A percentile compares a stretch with the other conserved stretches of the same genome.
Evolutionary conservation across 2,888 invertebrate species (phyloP).

Genomic region (Platycheirus rosarum): DNA sequence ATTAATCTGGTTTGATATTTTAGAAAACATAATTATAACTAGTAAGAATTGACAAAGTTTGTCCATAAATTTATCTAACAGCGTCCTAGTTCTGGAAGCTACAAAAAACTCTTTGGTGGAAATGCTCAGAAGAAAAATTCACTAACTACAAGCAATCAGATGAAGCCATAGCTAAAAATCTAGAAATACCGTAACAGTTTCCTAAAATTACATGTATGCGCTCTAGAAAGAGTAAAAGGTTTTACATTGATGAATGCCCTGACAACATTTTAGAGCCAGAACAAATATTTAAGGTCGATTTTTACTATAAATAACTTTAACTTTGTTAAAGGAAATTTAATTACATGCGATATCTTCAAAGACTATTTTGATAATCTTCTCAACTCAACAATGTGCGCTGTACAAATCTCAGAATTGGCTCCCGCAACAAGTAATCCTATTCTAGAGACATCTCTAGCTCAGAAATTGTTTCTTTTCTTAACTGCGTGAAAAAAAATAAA

Average conservation of each 20-base stretch:
- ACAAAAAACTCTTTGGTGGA: slow-evolving; percentile 16
- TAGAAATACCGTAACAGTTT: slow-evolving; percentile 21
- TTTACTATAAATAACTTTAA: slow-evolving; percentile 28
- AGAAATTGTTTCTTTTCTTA: too few relatives aligned
- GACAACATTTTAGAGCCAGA: too few relatives aligned
- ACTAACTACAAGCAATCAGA: slow-evolving; percentile 14
- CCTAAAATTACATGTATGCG: background rate
- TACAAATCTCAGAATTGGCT: too few relatives aligned
- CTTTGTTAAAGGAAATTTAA: too few relatives aligned
- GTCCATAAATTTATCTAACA: background rate
- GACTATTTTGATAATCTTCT: too few relatives aligned
- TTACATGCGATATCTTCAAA: too few relatives aligned
- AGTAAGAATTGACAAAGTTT: slow-evolving; percentile 26
- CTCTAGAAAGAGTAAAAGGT: slow-evolving; percentile 12
- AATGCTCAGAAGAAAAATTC: slow-evolving; percentile 32
- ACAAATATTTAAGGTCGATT: slow-evolving; percentile 28
- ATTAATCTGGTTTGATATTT: slow-evolving; percentile 43
- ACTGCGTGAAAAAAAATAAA: too few relatives aligned
- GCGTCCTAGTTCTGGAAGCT: background rate
- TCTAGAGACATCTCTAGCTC: too few relatives aligned
- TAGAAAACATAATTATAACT: slow-evolving; percentile 26
- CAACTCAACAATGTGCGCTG: too few relatives aligned
- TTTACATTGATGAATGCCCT: slow-evolving; percentile 5
- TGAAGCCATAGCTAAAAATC: background rate
- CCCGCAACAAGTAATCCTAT: too few relatives aligned